phyloP scores from a whole-genome alignment of 2,797 vertebrate species.

The Tachyglossus aculeatus region DNA sequence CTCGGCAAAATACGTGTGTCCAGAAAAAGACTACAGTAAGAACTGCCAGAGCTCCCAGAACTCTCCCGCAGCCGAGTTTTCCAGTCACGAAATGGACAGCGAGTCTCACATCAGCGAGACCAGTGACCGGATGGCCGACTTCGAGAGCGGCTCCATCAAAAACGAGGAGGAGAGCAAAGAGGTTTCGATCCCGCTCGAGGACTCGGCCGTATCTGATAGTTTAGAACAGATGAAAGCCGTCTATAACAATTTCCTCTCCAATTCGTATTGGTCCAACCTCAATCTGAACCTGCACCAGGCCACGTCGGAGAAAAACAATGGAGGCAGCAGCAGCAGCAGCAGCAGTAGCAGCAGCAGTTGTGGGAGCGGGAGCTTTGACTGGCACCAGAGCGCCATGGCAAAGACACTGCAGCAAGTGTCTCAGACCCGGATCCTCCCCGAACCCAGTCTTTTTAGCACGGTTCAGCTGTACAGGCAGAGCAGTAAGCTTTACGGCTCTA shows the following conservation, averaged over 20 bases:
- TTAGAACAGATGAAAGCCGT: slow-evolving; percentile 99
- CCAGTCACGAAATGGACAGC: slow-evolving; percentile 97
- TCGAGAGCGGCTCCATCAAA: slow-evolving; percentile 92
- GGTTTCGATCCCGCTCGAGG: slow-evolving; percentile 78
- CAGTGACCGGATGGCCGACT: slow-evolving; percentile 96
- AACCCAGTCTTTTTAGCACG: slow-evolving; percentile 96
- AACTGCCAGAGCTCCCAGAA: slow-evolving; percentile 87
- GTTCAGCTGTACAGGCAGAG: slow-evolving; percentile 98
- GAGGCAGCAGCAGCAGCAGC: slow-evolving; percentile 94
- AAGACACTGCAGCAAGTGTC: slow-evolving; percentile 96
- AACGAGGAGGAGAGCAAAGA: slow-evolving; percentile 95
- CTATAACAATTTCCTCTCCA: slow-evolving; percentile 97
- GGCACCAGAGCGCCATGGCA: slow-evolving; percentile 97
- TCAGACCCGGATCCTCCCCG: slow-evolving; percentile 86
- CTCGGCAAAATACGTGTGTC: slow-evolving; percentile 87
- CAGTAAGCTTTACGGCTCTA: slow-evolving; percentile 97
- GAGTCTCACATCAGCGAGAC: slow-evolving; percentile 97
- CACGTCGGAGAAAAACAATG: slow-evolving; percentile 84
- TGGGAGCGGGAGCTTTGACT: slow-evolving; percentile 94
- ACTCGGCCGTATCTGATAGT: slow-evolving; percentile 88
- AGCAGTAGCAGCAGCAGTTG: slow-evolving; percentile 96
- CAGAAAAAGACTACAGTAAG: slow-evolving; percentile 89
- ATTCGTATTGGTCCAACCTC: slow-evolving; percentile 97
- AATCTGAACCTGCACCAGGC: slow-evolving; percentile 91
- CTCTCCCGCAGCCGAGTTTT: slow-evolving; percentile 93